Conservation (phyloP, 2,113 vertebrate genomes). For the Seriola rivoliana region DNA sequence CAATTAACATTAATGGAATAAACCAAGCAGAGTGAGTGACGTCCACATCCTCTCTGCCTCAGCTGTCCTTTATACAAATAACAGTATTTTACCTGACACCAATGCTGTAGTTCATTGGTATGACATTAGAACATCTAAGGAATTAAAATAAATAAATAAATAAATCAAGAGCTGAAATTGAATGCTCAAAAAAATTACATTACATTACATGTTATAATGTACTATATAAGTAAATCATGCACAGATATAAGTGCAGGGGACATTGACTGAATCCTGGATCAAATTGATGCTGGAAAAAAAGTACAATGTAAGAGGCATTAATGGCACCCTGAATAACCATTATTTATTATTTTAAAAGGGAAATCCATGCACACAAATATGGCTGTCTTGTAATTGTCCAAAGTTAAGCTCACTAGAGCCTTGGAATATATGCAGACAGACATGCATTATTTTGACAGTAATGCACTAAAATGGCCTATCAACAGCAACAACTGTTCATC, state of each 20-base stretch:
- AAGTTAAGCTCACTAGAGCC: slow-evolving; percentile 76
- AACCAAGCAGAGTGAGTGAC: slow-evolving; percentile 69
- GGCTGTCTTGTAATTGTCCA: slow-evolving; percentile 69
- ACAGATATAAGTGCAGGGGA: not conserved
- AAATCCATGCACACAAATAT: slow-evolving; percentile 50
- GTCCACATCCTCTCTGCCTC: slow-evolving; percentile 26
- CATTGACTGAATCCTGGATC: slow-evolving; percentile 19
- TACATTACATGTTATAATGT: not conserved
- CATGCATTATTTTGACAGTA: slow-evolving; percentile 88
- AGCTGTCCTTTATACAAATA: not conserved
- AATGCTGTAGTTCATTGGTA: not conserved
- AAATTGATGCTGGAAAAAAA: slow-evolving; percentile 28
- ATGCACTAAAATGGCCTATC: slow-evolving; percentile 86
- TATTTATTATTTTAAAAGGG: slow-evolving; percentile 60
- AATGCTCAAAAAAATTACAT: not conserved
- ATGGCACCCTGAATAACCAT: slow-evolving; percentile 42
- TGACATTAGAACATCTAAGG: not conserved
- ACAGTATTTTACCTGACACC: not conserved
- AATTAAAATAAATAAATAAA: not conserved
- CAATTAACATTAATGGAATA: slow-evolving; percentile 79
- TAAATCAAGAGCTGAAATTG: not conserved
- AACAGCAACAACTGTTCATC: slow-evolving; percentile 86
- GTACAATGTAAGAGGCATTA: slow-evolving; percentile 40
- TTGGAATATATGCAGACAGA: slow-evolving; percentile 74
- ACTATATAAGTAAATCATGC: not conserved